A percentile compares a stretch with the other conserved stretches of the same genome.
Conservation (phyloP, 2,888 invertebrate genomes). For the Atherix ibis region DNA sequence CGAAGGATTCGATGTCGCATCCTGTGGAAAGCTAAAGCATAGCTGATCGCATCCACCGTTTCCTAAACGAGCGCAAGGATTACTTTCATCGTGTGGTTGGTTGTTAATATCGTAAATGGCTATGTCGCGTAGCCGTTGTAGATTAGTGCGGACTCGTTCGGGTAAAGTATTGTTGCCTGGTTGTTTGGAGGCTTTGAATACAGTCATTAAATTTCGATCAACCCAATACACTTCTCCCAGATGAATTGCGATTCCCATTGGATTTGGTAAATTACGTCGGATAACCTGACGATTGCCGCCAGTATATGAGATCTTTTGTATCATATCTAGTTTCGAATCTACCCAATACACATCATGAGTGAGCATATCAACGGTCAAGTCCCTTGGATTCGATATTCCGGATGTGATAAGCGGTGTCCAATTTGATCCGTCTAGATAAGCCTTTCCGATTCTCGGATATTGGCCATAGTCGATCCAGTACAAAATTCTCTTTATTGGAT, state of each 20-base stretch:
- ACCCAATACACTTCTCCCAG: constrained; percentile 85
- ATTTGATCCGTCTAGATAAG: constrained; percentile 73
- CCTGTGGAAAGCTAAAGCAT: constrained; percentile 81
- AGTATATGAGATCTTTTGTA: constrained; percentile 77
- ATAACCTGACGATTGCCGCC: constrained; percentile 72
- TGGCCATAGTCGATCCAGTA: constrained; percentile 99
- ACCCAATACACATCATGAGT: constrained; percentile 98
- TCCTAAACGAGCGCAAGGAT: constrained; percentile 59
- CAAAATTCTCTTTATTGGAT: constrained; percentile 78
- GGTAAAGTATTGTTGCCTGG: constrained; percentile 56
- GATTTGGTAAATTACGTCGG: constrained; percentile 74
- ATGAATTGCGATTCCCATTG: constrained; percentile 82
- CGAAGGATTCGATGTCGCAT: constrained; percentile 33
- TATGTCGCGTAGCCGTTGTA: constrained; percentile 76
- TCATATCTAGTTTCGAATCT: constrained; percentile 84
- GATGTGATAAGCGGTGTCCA: constrained; percentile 76
- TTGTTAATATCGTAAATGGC: constrained; percentile 78
- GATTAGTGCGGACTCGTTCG: constrained; percentile 59
- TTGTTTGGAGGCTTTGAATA: constrained; percentile 64
- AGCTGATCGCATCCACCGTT: constrained; percentile 86
- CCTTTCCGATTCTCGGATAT: constrained; percentile 82
- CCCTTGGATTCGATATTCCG: constrained; percentile 80
- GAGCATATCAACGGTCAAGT: constrained; percentile 78
- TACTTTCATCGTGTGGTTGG: constrained; percentile 70
- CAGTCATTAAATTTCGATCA: constrained; percentile 74